Evolutionary conservation across 2,888 invertebrate genomes (phyloP).

Genomic region (Physocephala rufipes): DNA sequence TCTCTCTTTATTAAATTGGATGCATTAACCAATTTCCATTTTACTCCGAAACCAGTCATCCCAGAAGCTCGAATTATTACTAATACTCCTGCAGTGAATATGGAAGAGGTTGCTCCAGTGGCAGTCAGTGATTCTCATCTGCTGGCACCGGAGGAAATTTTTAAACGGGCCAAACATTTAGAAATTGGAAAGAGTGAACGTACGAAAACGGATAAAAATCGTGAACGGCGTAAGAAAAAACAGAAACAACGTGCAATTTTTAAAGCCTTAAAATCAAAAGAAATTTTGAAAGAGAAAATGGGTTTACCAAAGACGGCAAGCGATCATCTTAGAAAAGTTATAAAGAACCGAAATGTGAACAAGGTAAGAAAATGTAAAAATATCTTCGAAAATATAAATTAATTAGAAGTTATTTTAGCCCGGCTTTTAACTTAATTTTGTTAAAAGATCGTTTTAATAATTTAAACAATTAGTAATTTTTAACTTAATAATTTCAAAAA

Average conservation of each 20-base stretch:
- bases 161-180: conserved; percentile 69
- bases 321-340: conserved; percentile 71
- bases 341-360: conserved; percentile 73
- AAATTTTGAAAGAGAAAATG: conserved; percentile 65
- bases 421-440: background rate
- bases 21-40: conserved; percentile 93
- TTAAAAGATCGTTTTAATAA: background rate
- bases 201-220: conserved; percentile 85
- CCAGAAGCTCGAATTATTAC: conserved; percentile 91
- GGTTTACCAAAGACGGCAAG: conserved; percentile 69
- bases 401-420: background rate
- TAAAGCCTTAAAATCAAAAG: conserved; percentile 66
- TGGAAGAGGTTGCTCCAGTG: conserved; percentile 96
- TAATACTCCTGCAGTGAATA: conserved; percentile 88
- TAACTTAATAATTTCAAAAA: background rate
- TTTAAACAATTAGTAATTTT: background rate
- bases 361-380: too few relatives aligned
- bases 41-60: conserved; percentile 85
- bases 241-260: conserved; percentile 73
- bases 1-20: conserved; percentile 86
- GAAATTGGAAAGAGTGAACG: conserved; percentile 79
- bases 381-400: background rate
- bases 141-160: conserved; percentile 93
- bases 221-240: conserved; percentile 89
- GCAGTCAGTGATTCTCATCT: conserved; percentile 85